These are phyloP conservation scores for Drymodes brunneopygia DNA, from an alignment of 2,113 vertebrate species.

Conservation along the genomic window DNA sequence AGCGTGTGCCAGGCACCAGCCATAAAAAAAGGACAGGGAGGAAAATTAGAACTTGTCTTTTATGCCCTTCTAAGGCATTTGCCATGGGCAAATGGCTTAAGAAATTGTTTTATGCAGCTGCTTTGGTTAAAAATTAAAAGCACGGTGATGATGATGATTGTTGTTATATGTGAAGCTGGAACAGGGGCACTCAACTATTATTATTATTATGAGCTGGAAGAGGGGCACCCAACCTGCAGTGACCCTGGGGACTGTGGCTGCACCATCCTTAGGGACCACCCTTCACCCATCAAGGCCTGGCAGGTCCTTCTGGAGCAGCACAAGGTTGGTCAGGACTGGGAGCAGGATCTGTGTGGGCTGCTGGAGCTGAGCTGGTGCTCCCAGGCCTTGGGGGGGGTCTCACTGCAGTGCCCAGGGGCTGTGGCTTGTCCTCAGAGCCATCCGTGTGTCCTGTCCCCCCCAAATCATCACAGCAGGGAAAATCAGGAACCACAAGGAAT, in stretches of 20 bases:
- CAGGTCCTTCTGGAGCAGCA: background rate
- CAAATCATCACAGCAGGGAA: background rate
- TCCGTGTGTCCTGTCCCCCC: background rate
- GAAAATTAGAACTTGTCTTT: background rate
- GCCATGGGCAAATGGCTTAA: background rate
- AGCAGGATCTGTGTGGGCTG: accelerated
- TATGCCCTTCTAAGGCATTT: background rate
- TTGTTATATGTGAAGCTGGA: background rate
- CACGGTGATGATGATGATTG: too few species aligned
- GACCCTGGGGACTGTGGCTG: background rate
- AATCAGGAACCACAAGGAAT: accelerated
- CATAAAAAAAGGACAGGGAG: background rate
- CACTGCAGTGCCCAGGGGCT: background rate
- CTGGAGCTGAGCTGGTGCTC: background rate
- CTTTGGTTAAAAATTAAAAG: background rate
- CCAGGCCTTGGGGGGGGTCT: background rate
- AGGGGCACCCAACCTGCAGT: accelerated
- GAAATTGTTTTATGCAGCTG: background rate
- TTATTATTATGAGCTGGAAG: background rate
- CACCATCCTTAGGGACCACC: background rate
- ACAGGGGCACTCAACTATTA: background rate
- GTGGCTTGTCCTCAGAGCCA: background rate
- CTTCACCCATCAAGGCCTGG: background rate
- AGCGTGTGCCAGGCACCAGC: background rate
- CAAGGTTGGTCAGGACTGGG: background rate